Evolutionary conservation across 2,888 invertebrate genomes (phyloP), one percentile per base, ranked within the genome.

Genomic region (Agapostemon virescens): DNA sequence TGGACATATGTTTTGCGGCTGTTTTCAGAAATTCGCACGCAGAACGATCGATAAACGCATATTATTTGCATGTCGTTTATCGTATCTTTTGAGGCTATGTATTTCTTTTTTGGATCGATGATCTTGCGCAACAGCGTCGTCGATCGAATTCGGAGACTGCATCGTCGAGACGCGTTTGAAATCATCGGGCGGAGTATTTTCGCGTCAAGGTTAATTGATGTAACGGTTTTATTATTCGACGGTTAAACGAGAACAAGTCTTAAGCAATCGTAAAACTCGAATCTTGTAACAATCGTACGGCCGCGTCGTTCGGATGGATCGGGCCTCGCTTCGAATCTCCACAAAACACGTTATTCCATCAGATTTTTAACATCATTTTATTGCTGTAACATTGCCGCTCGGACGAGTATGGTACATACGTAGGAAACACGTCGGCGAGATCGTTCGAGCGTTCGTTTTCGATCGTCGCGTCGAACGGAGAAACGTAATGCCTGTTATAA

Each of bases 171-270:
- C 17, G 15, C 11, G 55, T 73, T 74, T 61, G 71, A 72, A 79
- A 76, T 76, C 30, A 70, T 71, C 58, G 42, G 33, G 49, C n/a
- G 7, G 36, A 40, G 69, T 73, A 81, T 84, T 84, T 84, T 77
- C 64, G 67, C 72, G 67, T 79, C 84, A 82, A 84, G 77, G 84
- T 73, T 82, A 79, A 73, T 84, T 55, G 74, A 81, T 79, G 80
- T 81, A 80, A 84, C 52, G 67, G 42, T 75, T 73, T 61, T 75
- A 69, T 82, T 79, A 83, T 69, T 75, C 40, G 63, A 63, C 42
- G 52, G 0, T 72, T 82, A 40, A 83, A 74, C 68, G 58, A 70
- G 77, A 74, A 64, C 74, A 49, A 75, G 68, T 68, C 23, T 58
- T 63, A 69, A 67, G 67, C 69, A 75, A 79, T 69, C 40, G 33